Evolutionary conservation across 2,797 vertebrate species (phyloP).

Genomic region (Poeciliopsis presidionis): DNA sequence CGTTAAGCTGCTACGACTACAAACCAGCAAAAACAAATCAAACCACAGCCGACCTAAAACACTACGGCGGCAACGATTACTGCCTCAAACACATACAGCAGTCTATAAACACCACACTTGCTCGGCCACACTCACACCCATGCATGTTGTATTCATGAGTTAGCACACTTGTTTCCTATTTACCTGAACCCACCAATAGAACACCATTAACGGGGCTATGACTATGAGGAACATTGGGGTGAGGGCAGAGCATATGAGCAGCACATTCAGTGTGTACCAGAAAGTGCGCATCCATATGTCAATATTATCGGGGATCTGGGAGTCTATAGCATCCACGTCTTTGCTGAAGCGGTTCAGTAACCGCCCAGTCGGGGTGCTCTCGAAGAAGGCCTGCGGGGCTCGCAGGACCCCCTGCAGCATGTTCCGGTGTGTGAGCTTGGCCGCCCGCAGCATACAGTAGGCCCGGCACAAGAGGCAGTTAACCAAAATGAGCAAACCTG

Average conservation of each 20-base stretch:
- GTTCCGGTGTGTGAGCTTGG: constrained; percentile 77
- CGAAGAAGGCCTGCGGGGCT: constrained; percentile 84
- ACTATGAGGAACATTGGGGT: constrained; percentile 87
- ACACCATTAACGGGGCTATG: constrained; percentile 83
- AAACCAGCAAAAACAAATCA: constrained; percentile 34
- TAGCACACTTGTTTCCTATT: constrained; percentile 81
- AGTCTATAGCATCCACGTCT: constrained; percentile 85
- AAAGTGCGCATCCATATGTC: constrained; percentile 89
- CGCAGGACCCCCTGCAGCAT: constrained; percentile 82
- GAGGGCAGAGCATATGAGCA: constrained; percentile 86
- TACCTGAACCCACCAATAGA: constrained; percentile 91
- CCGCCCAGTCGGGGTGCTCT: constrained; percentile 83
- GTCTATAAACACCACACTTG: constrained; percentile 47
- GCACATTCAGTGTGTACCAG: constrained; percentile 87
- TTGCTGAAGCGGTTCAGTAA: constrained; percentile 86
- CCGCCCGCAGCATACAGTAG: constrained; percentile 82
- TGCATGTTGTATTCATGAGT: constrained; percentile 77
- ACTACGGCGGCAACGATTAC: constrained; percentile 50
- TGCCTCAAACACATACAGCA: constrained; percentile 40
- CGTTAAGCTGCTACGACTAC: constrained; percentile 1
- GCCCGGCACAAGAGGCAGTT: constrained; percentile 80
- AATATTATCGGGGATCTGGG: constrained; percentile 83
- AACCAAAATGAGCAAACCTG: constrained; percentile 83
- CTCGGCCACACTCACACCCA: constrained; percentile 62
- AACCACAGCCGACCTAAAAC: constrained; percentile 60